phyloP scores from a whole-genome alignment of 2,797 vertebrate species.

The Decapterus maruadsi region DNA sequence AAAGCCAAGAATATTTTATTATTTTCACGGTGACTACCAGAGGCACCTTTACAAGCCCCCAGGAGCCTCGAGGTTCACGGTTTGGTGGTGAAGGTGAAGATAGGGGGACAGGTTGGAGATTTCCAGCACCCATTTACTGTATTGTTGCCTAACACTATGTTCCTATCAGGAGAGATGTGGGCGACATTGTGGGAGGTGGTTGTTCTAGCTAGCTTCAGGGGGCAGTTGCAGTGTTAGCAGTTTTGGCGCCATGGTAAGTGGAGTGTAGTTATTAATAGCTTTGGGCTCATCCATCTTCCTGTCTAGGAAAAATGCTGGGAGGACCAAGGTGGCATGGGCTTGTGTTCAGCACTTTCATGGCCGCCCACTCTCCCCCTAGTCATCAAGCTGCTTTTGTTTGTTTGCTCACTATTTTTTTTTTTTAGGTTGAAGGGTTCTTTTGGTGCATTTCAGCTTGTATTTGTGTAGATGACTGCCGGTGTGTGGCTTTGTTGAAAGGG shows the following conservation, averaged over 20 bases:
- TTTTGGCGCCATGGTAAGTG: conserved; percentile 83
- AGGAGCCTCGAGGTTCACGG: conserved; percentile 21
- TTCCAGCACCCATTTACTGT: conserved; percentile 58
- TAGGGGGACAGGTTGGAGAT: conserved; percentile 57
- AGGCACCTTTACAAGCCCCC: conserved; percentile 1
- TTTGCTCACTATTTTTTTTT: conserved; percentile 46
- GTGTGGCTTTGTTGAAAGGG: neutral
- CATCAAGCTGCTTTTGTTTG: conserved; percentile 77
- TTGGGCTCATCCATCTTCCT: conserved; percentile 83
- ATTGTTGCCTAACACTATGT: conserved; percentile 67
- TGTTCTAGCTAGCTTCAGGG: conserved; percentile 80
- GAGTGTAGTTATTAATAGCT: conserved; percentile 85
- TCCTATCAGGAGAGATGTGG: conserved; percentile 77
- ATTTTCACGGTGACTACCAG: conserved; percentile 2
- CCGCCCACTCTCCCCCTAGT: conserved; percentile 71
- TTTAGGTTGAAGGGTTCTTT: conserved; percentile 51
- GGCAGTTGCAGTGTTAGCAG: conserved; percentile 83
- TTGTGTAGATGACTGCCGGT: conserved; percentile 44
- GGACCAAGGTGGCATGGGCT: conserved; percentile 79
- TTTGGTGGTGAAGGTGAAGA: conserved; percentile 29
- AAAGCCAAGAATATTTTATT: conserved; percentile 27
- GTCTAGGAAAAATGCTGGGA: conserved; percentile 79
- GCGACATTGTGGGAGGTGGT: conserved; percentile 81
- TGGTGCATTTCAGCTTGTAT: conserved; percentile 51
- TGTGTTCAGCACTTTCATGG: conserved; percentile 82